phyloP scores from a whole-genome alignment of 2,797 vertebrate species.

The Amniataba percoides region DNA sequence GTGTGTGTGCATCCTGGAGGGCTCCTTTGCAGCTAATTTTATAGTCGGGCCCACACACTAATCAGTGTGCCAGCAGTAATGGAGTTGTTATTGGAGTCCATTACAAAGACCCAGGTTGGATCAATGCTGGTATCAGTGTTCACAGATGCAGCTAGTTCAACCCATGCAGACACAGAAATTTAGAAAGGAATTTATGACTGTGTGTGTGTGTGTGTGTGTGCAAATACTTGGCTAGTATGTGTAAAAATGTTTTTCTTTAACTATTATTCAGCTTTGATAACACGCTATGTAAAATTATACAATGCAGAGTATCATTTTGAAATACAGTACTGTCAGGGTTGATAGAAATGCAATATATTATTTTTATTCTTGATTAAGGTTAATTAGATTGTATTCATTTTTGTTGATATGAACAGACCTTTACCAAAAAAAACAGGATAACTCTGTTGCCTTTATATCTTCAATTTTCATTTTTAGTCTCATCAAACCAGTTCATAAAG shows the following conservation, averaged over 20 bases:
- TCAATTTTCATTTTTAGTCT: not conserved
- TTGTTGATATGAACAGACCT: not conserved
- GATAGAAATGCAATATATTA: too few relatives aligned
- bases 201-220: conserved; percentile 12
- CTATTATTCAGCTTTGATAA: not conserved
- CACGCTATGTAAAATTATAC: not conserved
- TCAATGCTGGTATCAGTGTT: conserved; percentile 91
- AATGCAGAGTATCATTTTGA: not conserved
- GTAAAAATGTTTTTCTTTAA: not conserved
- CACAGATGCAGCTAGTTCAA: conserved; percentile 83
- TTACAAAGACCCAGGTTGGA: conserved; percentile 89
- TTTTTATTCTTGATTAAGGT: not conserved
- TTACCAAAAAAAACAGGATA: not conserved
- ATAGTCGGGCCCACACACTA: conserved; percentile 72
- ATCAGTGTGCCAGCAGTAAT: conserved; percentile 87
- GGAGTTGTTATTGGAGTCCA: conserved; percentile 95
- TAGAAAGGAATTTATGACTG: conserved; percentile 19
- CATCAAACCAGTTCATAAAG: not conserved
- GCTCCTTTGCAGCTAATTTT: conserved; percentile 81
- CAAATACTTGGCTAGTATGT: not conserved
- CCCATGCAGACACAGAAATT: conserved; percentile 53
- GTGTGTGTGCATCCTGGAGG: conserved; percentile 54
- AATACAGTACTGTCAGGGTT: not conserved
- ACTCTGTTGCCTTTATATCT: not conserved
- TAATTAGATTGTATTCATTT: not conserved